These are phyloP conservation scores for Actenoides lindsayi DNA, from an alignment of 2,113 vertebrate species.

Conservation along the genomic window DNA sequence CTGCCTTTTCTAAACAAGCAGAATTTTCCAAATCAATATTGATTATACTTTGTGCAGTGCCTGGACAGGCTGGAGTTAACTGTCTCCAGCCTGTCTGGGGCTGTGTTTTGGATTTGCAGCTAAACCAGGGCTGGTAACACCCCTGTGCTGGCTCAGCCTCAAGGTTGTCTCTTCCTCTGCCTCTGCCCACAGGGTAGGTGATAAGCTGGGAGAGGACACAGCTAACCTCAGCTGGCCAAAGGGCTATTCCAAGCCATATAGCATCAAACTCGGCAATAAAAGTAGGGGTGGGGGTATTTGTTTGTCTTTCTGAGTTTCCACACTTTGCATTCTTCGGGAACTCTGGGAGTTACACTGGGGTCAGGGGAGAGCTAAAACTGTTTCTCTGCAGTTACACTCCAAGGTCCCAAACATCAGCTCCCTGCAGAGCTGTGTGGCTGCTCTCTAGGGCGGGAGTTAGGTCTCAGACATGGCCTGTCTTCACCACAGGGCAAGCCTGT, in stretches of 20 bases:
- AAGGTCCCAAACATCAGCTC: not conserved
- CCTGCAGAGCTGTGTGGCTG: not conserved
- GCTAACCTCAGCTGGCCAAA: no score
- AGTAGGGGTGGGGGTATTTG: fast-evolving
- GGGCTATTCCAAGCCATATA: not conserved
- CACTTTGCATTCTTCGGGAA: not conserved
- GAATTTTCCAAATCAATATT: not conserved
- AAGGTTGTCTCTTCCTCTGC: not conserved
- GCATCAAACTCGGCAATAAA: not conserved
- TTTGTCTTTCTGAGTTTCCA: not conserved
- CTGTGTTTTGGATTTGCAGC: not conserved
- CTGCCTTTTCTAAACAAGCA: not conserved
- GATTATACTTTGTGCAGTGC: not conserved
- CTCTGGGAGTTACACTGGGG: not conserved
- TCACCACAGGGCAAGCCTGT: not conserved
- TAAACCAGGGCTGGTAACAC: not conserved
- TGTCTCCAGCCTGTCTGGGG: not conserved
- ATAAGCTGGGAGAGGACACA: not conserved
- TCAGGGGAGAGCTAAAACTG: not conserved
- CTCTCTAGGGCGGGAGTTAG: not conserved
- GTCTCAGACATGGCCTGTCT: not conserved
- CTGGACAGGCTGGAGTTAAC: not conserved
- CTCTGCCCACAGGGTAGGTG: no score
- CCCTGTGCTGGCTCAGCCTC: not conserved
- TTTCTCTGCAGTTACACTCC: no score